Conservation (phyloP, 2,113 vertebrate species). For the Pseudois nayaur region DNA sequence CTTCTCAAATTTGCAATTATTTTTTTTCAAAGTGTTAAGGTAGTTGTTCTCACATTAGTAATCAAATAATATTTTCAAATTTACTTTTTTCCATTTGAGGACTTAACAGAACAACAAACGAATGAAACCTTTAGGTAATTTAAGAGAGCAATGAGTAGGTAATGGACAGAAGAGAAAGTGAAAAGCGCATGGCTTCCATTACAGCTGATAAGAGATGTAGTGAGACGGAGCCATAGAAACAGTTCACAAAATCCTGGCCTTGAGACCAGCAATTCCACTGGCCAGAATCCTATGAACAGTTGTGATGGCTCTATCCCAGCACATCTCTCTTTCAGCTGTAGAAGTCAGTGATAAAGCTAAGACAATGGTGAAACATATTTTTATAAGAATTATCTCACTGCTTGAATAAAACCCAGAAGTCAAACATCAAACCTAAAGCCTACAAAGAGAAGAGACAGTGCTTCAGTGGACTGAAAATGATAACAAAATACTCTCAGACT, state of each 20-base stretch:
- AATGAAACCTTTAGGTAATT: neutral
- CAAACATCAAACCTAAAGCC: neutral
- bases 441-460: neutral
- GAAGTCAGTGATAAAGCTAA: slow-evolving; percentile 30
- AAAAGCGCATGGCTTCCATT: neutral
- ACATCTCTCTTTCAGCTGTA: slow-evolving; percentile 16
- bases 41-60: neutral
- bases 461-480: neutral
- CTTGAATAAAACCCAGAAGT: neutral
- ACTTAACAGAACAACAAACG: neutral
- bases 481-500: neutral
- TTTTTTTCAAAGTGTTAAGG: neutral
- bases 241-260: slow-evolving; percentile 33
- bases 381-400: neutral
- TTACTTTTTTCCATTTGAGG: neutral
- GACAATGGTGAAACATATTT: neutral
- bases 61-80: neutral
- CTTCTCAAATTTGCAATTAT: neutral
- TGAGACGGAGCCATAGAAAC: neutral
- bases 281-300: slow-evolving; percentile 50
- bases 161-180: neutral
- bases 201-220: neutral
- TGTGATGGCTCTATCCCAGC: slow-evolving; percentile 41
- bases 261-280: neutral
- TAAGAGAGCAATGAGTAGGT: neutral